These are phyloP conservation scores for Synergus umbraculus DNA, from an alignment of 2,888 invertebrate genomes.

Conservation along the genomic window DNA sequence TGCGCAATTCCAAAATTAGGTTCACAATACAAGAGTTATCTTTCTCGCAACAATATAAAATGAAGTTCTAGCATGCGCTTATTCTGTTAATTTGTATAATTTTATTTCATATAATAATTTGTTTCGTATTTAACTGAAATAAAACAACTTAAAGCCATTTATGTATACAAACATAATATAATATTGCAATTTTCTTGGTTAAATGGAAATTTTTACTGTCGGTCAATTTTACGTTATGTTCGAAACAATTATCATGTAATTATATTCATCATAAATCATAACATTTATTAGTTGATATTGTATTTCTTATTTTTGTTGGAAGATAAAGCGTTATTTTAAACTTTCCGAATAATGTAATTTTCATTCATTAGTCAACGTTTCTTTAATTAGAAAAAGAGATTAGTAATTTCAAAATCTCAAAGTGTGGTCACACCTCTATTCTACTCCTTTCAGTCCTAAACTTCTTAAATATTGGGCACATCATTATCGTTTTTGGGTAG, in stretches of 20 bases:
- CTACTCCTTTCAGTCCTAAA: slow-evolving; percentile 86
- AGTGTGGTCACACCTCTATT: too few relatives aligned
- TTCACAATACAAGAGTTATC: background rate
- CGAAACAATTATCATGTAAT: background rate
- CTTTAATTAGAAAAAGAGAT: too few relatives aligned
- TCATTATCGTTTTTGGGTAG: slow-evolving; percentile 99
- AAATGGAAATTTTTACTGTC: background rate
- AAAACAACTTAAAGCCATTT: background rate
- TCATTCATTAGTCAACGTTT: background rate
- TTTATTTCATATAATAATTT: background rate
- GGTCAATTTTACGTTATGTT: background rate
- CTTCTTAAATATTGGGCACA: slow-evolving; percentile 87
- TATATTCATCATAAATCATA: background rate
- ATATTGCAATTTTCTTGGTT: background rate
- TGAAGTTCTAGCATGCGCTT: background rate
- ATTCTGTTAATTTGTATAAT: background rate
- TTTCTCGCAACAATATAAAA: background rate
- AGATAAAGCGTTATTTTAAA: background rate
- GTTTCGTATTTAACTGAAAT: background rate
- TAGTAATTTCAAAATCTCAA: too few relatives aligned
- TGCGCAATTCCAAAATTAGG: too few relatives aligned
- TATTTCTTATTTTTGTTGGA: background rate
- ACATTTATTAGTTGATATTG: background rate
- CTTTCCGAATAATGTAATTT: background rate
- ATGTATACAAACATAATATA: background rate